A percentile compares a stretch with the other conserved stretches of the same genome.
phyloP scores from a whole-genome alignment of 35 echinoderm and acorn worm genomes.

The Heliocidaris erythrogramma region DNA sequence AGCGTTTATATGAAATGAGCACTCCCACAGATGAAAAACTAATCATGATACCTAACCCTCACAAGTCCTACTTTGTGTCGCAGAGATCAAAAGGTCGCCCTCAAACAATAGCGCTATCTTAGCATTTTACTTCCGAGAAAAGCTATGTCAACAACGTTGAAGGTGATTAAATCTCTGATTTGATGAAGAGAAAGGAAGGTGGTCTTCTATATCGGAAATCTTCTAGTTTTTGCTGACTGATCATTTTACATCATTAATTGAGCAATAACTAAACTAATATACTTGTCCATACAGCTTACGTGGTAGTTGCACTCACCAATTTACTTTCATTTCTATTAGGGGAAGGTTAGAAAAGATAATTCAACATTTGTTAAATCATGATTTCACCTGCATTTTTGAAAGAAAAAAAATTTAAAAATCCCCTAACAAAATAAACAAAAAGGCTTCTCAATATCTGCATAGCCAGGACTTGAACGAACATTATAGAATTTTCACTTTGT shows the following conservation, averaged over 20 bases:
- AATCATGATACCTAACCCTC: constrained; percentile 7
- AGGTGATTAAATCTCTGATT: constrained; percentile 23
- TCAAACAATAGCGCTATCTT: constrained; percentile 4
- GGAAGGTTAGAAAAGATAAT: not conserved
- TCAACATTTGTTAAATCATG: too few species aligned
- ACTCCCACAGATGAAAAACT: not conserved
- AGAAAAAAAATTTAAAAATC: too few species aligned
- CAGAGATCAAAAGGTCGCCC: constrained; percentile 18
- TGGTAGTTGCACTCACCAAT: not conserved
- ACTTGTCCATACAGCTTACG: not conserved
- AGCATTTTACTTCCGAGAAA: not conserved
- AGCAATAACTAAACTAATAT: constrained; percentile 33
- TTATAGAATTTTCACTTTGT: too few species aligned
- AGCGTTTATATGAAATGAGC: constrained; percentile 11
- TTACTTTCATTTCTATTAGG: not conserved
- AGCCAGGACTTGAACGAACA: too few species aligned
- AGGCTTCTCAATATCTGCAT: too few species aligned
- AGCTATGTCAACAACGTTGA: constrained; percentile 1
- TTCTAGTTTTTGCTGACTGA: not conserved
- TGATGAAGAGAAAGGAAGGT: constrained; percentile 25
- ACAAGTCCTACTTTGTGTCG: not conserved
- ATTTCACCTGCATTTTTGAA: too few species aligned
- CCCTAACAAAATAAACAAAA: too few species aligned
- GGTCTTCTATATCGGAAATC: not conserved
- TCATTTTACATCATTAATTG: constrained; percentile 30